phyloP scores from a whole-genome alignment of 2,888 invertebrate species.

The Ceraclea dissimilis region DNA sequence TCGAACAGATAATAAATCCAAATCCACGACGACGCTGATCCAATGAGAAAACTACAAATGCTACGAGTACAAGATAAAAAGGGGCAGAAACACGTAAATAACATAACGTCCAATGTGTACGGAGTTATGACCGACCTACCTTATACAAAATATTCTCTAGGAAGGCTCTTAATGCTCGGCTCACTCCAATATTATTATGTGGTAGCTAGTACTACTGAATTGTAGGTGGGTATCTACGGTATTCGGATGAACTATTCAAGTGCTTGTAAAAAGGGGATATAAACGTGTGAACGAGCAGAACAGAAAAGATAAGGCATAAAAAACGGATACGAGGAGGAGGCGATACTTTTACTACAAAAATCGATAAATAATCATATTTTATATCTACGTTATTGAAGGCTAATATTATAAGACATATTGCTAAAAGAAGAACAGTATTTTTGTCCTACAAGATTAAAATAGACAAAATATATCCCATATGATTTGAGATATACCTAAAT shows the following conservation, averaged over 20 bases:
- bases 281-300: not conserved
- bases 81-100: too few species aligned
- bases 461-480: too few species aligned
- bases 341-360: too few species aligned
- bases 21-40: not conserved
- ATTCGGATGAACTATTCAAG: not conserved
- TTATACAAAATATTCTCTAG: not conserved
- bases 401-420: too few species aligned
- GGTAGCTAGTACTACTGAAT: too few species aligned
- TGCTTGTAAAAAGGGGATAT: not conserved
- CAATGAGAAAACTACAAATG: not conserved
- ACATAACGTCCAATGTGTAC: not conserved
- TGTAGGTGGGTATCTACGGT: not conserved
- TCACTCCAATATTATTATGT: not conserved
- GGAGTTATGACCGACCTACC: not conserved
- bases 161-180: not conserved
- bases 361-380: too few species aligned
- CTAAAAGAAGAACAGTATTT: too few species aligned
- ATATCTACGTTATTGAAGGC: too few species aligned
- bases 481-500: too few species aligned
- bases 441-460: too few species aligned
- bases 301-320: not conserved
- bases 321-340: not conserved
- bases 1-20: not conserved
- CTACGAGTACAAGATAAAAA: not conserved